Conservation (phyloP, 1,140 invertebrate species). For the Papilio dardanus region DNA sequence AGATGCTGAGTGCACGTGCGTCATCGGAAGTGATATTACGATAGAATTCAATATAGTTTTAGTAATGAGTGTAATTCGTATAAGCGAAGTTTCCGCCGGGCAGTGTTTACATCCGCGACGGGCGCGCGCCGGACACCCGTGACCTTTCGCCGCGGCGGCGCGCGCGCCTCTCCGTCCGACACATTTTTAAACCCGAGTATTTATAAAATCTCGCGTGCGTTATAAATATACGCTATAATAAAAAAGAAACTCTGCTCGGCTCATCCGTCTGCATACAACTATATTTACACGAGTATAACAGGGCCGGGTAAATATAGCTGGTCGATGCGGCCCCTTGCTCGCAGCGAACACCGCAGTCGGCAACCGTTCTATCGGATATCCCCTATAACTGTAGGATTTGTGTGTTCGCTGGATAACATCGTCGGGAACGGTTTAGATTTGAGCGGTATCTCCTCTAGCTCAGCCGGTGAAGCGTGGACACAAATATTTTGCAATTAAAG, state of each 20-base stretch:
- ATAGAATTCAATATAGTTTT: background rate
- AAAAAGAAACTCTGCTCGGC: conserved; percentile 47
- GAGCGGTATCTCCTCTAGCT: too few species aligned
- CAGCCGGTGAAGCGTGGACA: background rate
- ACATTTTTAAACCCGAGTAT: conserved; percentile 59
- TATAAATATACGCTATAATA: conserved; percentile 67
- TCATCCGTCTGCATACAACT: conserved; percentile 55
- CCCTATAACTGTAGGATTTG: background rate
- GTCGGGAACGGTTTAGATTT: background rate
- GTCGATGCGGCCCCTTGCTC: conserved; percentile 50
- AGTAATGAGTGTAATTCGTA: background rate
- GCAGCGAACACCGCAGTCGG: background rate
- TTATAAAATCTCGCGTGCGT: conserved; percentile 64
- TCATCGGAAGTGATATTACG: background rate
- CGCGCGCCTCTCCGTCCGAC: conserved; percentile 47
- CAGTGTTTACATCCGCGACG: conserved; percentile 18
- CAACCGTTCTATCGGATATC: conserved; percentile 13
- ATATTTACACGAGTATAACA: conserved; percentile 63
- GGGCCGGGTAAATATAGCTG: conserved; percentile 51
- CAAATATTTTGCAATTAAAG: background rate
- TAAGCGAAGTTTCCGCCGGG: background rate
- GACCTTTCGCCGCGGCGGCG: conserved; percentile 59
- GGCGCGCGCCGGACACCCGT: conserved; percentile 44
- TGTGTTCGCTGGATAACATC: too few species aligned
- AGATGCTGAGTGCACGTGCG: background rate